A percentile compares a stretch with the other conserved stretches of the same genome.
phyloP scores from a whole-genome alignment of 2,888 invertebrate genomes.

The Protophormia terraenovae region DNA sequence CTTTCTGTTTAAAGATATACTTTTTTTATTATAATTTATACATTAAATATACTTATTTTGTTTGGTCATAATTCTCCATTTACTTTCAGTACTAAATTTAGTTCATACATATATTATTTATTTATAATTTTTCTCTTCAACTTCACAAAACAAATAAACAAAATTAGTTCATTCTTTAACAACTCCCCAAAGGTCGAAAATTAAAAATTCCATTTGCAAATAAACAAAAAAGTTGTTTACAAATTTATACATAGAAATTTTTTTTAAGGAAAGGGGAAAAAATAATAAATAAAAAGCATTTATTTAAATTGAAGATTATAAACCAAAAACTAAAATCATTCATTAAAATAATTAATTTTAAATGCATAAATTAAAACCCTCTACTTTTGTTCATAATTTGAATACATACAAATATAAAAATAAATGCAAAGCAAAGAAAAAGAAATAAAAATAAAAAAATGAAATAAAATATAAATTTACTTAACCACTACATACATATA shows the following conservation, averaged over 20 bases:
- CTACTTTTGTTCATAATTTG: neutral
- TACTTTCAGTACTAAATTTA: too few relatives aligned
- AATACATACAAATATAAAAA: neutral
- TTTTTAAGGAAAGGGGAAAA: neutral
- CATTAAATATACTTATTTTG: too few relatives aligned
- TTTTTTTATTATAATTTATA: too few relatives aligned
- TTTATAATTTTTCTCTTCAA: neutral
- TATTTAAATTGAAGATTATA: constrained; percentile 24
- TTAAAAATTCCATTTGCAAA: neutral
- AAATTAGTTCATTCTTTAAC: neutral
- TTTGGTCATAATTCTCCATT: too few relatives aligned
- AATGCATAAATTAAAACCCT: constrained; percentile 38
- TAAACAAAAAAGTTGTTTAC: neutral
- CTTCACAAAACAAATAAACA: neutral
- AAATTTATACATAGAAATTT: neutral
- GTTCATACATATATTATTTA: neutral
- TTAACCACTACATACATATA: neutral
- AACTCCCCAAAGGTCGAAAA: neutral
- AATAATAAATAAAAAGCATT: constrained; percentile 6
- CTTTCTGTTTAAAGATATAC: too few relatives aligned
- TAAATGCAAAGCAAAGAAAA: neutral
- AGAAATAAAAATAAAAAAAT: neutral
- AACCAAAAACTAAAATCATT: constrained; percentile 41
- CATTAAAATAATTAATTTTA: constrained; percentile 57
- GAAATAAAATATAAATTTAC: constrained; percentile 12